Conservation (phyloP, 2,888 invertebrate species). For the Carcina quercana region DNA sequence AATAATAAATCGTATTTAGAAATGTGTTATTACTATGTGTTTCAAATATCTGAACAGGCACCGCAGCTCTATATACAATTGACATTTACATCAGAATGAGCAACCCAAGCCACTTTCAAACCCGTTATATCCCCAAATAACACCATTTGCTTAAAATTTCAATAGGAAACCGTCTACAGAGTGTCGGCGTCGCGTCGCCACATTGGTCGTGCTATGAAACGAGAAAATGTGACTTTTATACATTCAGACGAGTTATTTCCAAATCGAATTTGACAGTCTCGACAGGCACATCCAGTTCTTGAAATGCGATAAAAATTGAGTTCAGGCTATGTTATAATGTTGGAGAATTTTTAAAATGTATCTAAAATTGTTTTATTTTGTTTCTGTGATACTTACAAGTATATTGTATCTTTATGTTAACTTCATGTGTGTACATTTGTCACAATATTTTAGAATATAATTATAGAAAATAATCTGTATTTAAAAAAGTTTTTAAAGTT, state of each 20-base stretch:
- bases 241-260: conserved; percentile 32
- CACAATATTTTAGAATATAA: no score
- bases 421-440: no score
- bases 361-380: no score
- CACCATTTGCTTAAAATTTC: conserved; percentile 50
- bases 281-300: conserved; percentile 27
- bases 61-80: no score
- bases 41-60: no score
- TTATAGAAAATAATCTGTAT: no score
- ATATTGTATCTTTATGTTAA: no score
- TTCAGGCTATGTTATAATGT: not conserved
- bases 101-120: conserved; percentile 33
- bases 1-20: no score
- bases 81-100: conserved; percentile 46
- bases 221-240: conserved; percentile 43
- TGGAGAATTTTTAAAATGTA: no score
- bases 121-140: conserved; percentile 36
- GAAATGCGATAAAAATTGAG: conserved; percentile 19
- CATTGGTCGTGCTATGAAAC: conserved; percentile 23
- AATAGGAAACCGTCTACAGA: conserved; percentile 46
- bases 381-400: no score
- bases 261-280: conserved; percentile 35
- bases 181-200: conserved; percentile 29
- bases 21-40: no score
- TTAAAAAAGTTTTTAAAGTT: no score